Evolutionary conservation across 2,113 vertebrate genomes (phyloP).

Genomic region (Pelmatolapia mariae): DNA sequence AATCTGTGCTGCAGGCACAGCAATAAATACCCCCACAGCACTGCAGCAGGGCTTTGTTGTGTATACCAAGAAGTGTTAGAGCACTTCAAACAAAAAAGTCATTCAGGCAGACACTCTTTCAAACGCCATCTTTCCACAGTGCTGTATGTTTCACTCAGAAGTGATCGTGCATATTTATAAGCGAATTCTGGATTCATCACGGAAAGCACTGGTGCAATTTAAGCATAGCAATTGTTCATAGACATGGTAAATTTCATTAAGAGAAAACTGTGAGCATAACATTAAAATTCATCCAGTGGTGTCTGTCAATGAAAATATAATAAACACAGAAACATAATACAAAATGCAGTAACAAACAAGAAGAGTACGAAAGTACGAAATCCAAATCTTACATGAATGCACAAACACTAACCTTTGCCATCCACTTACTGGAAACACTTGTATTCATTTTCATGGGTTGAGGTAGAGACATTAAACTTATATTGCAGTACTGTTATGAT

Average conservation of each 20-base stretch:
- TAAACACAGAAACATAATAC: background rate
- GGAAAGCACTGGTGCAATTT: background rate
- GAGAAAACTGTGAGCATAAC: background rate
- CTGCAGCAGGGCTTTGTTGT: background rate
- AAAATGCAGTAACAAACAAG: background rate
- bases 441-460: background rate
- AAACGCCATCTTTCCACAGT: background rate
- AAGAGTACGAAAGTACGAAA: background rate
- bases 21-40: background rate
- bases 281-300: background rate
- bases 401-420: background rate
- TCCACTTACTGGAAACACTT: background rate
- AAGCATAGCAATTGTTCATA: background rate
- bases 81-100: background rate
- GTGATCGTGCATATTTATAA: conserved; percentile 18
- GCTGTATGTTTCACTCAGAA: background rate
- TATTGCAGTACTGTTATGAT: background rate
- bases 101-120: background rate
- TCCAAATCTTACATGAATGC: background rate
- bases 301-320: background rate
- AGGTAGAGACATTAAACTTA: background rate
- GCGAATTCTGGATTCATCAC: conserved; percentile 2
- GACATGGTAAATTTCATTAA: background rate
- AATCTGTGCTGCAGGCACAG: background rate
- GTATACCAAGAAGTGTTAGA: background rate